Percentiles rank a stretch among this genome's conserved stretches.
Conservation (phyloP, 2,113 vertebrate genomes). For the Bombycilla garrulus region DNA sequence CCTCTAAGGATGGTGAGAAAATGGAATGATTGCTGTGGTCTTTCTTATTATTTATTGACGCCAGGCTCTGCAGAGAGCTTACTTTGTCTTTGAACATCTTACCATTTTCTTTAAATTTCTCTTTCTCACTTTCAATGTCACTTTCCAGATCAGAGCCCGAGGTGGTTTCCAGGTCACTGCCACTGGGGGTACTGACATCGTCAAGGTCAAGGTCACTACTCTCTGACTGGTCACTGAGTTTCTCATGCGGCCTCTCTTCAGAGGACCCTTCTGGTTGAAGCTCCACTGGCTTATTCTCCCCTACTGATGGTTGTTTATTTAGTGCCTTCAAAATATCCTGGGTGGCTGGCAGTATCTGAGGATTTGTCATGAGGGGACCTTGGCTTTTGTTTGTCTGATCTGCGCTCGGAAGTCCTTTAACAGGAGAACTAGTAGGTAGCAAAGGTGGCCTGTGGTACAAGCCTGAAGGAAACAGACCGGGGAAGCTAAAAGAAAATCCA, state of each 20-base stretch:
- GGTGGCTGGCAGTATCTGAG: conserved; percentile 87
- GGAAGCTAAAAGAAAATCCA: conserved; percentile 97
- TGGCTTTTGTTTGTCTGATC: conserved; percentile 87
- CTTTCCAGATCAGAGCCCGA: conserved; percentile 98
- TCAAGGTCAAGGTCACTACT: conserved; percentile 98
- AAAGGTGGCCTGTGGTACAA: conserved; percentile 96
- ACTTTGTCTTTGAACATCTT: conserved; percentile 93
- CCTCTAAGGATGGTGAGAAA: conserved; percentile 90
- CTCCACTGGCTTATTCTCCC: conserved; percentile 81
- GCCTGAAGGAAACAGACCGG: conserved; percentile 96
- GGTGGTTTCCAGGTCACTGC: conserved; percentile 97
- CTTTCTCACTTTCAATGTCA: conserved; percentile 97
- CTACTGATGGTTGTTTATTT: conserved; percentile 84
- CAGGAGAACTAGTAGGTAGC: conserved; percentile 89
- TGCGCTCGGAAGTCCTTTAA: conserved; percentile 85
- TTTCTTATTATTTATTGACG: conserved; percentile 87
- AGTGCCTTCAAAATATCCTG: conserved; percentile 93
- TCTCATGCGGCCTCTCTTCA: conserved; percentile 84
- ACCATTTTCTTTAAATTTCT: conserved; percentile 92
- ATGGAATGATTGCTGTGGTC: conserved; percentile 88
- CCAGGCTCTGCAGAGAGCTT: conserved; percentile 85
- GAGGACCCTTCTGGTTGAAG: conserved; percentile 82
- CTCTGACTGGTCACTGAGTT: conserved; percentile 97
- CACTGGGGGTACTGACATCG: conserved; percentile 98
- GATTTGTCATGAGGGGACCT: conserved; percentile 89